Conservation (phyloP, 2,113 vertebrate species). For the Percopsis transmontana region DNA sequence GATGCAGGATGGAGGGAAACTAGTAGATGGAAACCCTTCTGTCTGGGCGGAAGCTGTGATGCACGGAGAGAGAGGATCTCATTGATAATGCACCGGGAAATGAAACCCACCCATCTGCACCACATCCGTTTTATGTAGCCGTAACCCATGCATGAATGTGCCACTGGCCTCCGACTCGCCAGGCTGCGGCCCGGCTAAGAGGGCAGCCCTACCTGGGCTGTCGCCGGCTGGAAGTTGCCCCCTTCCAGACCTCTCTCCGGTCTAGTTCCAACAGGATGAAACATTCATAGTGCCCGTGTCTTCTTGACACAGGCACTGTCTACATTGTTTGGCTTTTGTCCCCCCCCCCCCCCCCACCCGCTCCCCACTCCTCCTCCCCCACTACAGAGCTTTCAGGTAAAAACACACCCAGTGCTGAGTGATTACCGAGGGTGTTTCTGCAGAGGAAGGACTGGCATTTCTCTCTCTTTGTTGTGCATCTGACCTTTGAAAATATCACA, state of each 20-base stretch:
- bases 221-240: constrained; percentile 3
- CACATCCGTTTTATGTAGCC: constrained; percentile 65
- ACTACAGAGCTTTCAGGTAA: constrained; percentile 42
- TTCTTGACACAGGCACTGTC: constrained; percentile 34
- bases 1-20: constrained; percentile 48
- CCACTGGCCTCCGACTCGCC: constrained; percentile 23
- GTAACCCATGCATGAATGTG: constrained; percentile 52
- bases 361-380: background rate
- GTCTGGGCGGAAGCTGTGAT: constrained; percentile 42
- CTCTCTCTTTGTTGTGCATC: constrained; percentile 80
- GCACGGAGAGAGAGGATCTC: constrained; percentile 49
- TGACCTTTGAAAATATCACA: constrained; percentile 96
- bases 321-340: constrained; percentile 39
- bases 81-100: constrained; percentile 76
- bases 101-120: constrained; percentile 69
- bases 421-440: constrained; percentile 49
- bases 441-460: constrained; percentile 67
- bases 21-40: constrained; percentile 39
- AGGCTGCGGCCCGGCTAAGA: constrained; percentile 40
- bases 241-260: constrained; percentile 16
- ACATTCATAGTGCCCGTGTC: constrained; percentile 53
- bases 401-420: constrained; percentile 51
- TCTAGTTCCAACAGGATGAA: constrained; percentile 51
- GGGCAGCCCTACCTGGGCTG: constrained; percentile 29
- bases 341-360: background rate